A percentile compares a stretch with the other conserved stretches of the same genome.
These are phyloP conservation scores for Drosophila greeni DNA, from an alignment of 2,888 invertebrate species.

Conservation along the genomic window DNA sequence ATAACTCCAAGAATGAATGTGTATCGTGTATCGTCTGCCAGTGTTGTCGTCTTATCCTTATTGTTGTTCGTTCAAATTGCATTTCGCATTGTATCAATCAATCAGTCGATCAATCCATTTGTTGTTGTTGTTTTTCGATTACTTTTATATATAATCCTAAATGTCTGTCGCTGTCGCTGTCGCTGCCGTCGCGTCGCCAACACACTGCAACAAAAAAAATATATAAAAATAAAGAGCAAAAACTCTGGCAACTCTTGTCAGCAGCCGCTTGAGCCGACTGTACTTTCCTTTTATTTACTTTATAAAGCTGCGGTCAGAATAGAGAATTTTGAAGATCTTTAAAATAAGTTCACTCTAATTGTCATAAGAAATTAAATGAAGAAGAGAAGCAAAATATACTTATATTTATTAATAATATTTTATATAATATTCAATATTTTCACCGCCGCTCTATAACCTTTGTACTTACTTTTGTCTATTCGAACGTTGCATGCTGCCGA, in stretches of 20 bases:
- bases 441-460: conserved; percentile 15
- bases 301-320: conserved; percentile 10
- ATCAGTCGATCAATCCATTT: conserved; percentile 48
- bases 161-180: conserved; percentile 70
- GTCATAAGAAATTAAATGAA: too few species aligned
- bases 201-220: conserved; percentile 45
- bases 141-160: conserved; percentile 34
- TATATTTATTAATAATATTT: too few species aligned
- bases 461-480: conserved; percentile 17
- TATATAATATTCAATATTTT: background rate
- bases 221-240: conserved; percentile 8
- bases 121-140: conserved; percentile 66
- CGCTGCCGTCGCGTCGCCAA: conserved; percentile 52
- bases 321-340: background rate
- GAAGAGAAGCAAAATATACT: too few species aligned
- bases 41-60: conserved; percentile 57
- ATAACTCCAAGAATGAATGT: conserved; percentile 25
- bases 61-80: conserved; percentile 61
- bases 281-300: conserved; percentile 30
- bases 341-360: too few species aligned
- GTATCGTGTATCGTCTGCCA: conserved; percentile 54
- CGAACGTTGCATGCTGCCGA: conserved; percentile 52
- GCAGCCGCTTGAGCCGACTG: conserved; percentile 42
- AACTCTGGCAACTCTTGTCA: conserved; percentile 47
- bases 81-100: conserved; percentile 45